Evolutionary conservation across 2,113 vertebrate species (phyloP), one percentile per base, ranked within the genome.

Genomic region (Heterocephalus glaber): DNA sequence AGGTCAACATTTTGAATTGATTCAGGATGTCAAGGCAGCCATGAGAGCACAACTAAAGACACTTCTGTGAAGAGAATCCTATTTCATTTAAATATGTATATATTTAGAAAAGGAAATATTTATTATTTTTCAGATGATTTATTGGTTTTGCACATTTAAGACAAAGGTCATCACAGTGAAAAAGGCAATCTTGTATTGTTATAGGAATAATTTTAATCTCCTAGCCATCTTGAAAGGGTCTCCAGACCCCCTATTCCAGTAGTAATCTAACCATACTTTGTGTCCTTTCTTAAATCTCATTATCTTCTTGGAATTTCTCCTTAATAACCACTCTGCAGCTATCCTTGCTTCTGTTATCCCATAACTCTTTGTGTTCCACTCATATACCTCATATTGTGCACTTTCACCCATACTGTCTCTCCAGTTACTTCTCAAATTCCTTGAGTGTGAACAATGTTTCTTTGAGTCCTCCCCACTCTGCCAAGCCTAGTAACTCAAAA

Each of bases 101-200:
- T 66, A n/a, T 68, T 76, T 70, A 41, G 56, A 47, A 74, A 85
- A 80, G 22, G 20, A 79, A 90, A 86, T 41, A 33, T 95, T 91
- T 86, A 28, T 44, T 76, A 85, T 68, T 92, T 95, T 92, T 95
- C 88, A 13, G 35, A 92, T 74, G 56, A 86, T 66, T 47, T 89
- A 74, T 95, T 47, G 56, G 47, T 92, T 89, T 85, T 81, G 11
- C 33, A 63, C 28, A 76, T 30, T 58, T 33, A 79, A 47, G 47
- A 58, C 28, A 41, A 94, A 82, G n/a, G 10, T 47, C 60, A 94
- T 17, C 12, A 56, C 10, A 56, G 13, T 60, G 17, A 61, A 79
- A 60, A 82, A 83, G 28, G 7, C 1, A 61, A 68, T 70, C 49
- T 68, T 95, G 2, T 35, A 77, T 58, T 66, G 12, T 47, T 89